These are phyloP conservation scores for Excalfactoria chinensis DNA, from an alignment of 2,113 vertebrate species.

Conservation along the genomic window DNA sequence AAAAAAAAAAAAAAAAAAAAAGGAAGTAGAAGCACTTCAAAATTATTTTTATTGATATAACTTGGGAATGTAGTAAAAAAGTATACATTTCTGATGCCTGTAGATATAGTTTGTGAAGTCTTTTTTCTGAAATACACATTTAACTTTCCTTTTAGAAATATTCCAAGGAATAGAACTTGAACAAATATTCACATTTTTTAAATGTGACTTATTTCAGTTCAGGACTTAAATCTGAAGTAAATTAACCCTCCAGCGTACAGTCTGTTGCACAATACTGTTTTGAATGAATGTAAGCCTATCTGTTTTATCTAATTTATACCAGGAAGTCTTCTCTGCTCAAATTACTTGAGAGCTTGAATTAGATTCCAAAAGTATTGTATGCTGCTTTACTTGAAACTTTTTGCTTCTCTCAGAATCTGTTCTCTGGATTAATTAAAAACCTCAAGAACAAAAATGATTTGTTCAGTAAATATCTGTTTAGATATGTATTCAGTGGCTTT, in stretches of 20 bases:
- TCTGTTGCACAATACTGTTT: not conserved
- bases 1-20: not conserved
- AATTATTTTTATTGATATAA: not conserved
- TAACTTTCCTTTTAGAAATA: not conserved
- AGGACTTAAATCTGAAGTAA: not conserved
- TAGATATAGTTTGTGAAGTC: not conserved
- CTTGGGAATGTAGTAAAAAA: not conserved
- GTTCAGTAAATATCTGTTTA: not conserved
- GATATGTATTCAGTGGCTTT: not conserved
- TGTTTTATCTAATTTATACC: not conserved
- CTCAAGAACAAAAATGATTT: not conserved
- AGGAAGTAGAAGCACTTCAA: not conserved
- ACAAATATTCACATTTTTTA: not conserved
- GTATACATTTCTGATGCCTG: not conserved
- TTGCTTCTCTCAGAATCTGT: not conserved
- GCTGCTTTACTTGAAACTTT: not conserved
- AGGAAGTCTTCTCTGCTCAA: not conserved
- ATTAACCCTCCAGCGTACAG: not conserved
- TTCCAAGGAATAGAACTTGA: not conserved
- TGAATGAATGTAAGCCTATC: not conserved
- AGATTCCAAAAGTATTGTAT: not conserved
- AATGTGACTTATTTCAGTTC: not conserved
- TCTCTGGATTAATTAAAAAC: not conserved
- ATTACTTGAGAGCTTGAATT: not conserved
- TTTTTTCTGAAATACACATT: not conserved